Base-by-base conservation (phyloP, 2,888 invertebrate genomes). In the Diarsia dahlii region DNA sequence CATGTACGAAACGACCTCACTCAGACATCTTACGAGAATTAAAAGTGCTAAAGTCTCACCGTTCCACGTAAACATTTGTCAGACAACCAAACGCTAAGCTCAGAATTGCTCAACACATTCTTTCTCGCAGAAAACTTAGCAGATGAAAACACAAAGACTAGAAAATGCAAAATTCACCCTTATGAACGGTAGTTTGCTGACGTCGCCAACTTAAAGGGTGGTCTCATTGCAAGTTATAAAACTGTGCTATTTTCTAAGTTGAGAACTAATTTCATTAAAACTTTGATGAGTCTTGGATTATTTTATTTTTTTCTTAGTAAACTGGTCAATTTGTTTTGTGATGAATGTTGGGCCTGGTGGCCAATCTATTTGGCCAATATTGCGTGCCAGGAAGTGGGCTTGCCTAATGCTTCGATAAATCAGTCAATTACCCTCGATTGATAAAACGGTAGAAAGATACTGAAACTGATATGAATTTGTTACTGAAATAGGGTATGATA, bases 231-330 rank as follows among this genome's bases (percentile, higher is more conserved):
- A 83, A 81, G 78, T 83, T 85, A 77, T 83, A 83, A 80, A 83
- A 85, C 75, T 83, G 75, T 74, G 64, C 77, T 80, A 74, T 86
- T 80, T 83, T 87, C 76, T 81, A 76, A 74, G 79, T 81, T 75
- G 63, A 74, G 65, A 87, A 87, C 85, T 81, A 87, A 85, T 86
- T 87, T 87, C 82, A 86, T 86, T 86, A 82, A 80, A 82, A 84
- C 74, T 85, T 83, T 64, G n/a, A 58, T 63, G 56, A 72, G 70
- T 12, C 48, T 46, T 39, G 56, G 45, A 48, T 18, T 68, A 39
- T 58, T 74, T 72, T 28, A 8, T 52, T 77, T 78, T 77, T n/a
- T 45, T 39, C 15, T 46, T 45, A 3, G 18, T 23, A 48, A 52
- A 48, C 70, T 46, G 52, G 54, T 28, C 13, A 58, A 56, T 67